Conservation (phyloP, 2,888 invertebrate species). For the Drosophila percnosoma region DNA sequence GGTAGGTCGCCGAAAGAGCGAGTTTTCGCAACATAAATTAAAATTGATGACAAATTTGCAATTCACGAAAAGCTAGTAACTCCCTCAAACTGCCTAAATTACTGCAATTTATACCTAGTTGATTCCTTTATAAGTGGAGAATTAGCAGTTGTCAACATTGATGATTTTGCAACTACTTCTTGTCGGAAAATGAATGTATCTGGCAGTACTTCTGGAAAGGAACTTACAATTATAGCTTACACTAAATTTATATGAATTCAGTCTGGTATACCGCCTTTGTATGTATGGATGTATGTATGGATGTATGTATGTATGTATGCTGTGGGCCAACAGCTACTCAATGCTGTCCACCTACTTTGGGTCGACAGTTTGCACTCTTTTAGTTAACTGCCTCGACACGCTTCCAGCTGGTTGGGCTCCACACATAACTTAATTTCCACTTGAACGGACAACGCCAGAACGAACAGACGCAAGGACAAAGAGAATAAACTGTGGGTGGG, state of each 20-base stretch:
- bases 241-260: not conserved
- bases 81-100: not conserved
- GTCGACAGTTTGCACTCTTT: constrained; percentile 30
- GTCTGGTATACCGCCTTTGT: not conserved
- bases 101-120: not conserved
- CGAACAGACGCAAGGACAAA: not conserved
- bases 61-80: not conserved
- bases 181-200: not conserved
- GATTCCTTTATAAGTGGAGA: not conserved
- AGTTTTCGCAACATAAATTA: not conserved
- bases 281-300: not conserved
- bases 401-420: constrained; percentile 23
- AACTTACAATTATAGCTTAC: not conserved
- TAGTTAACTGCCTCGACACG: constrained; percentile 23
- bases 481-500: not conserved
- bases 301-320: not conserved
- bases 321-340: constrained; percentile 6
- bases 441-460: constrained; percentile 41
- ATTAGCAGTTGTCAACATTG: constrained; percentile 48
- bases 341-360: constrained; percentile 17
- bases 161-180: not conserved
- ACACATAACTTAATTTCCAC: constrained; percentile 57
- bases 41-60: not conserved
- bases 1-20: not conserved
- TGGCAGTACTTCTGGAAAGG: not conserved